A percentile compares a stretch with the other conserved stretches of the same genome.
These are phyloP conservation scores for Platycnemis pennipes DNA, from an alignment of 2,888 invertebrate species.

Conservation along the genomic window DNA sequence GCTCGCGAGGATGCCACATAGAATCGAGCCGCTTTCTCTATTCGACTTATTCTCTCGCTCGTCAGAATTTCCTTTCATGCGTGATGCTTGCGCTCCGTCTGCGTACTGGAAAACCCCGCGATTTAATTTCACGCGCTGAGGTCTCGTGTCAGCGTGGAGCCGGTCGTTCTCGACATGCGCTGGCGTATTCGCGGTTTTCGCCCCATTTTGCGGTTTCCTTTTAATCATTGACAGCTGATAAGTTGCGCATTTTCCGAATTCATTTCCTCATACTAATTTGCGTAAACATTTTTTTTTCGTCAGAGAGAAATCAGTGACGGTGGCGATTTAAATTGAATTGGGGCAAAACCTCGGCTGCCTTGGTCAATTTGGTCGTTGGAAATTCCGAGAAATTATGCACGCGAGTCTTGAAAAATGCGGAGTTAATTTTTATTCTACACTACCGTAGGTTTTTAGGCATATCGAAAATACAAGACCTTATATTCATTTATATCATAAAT, in stretches of 20 bases:
- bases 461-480: too few species aligned
- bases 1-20: too few species aligned
- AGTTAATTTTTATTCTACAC: too few species aligned
- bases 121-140: slow-evolving; percentile 29
- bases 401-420: too few species aligned
- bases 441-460: too few species aligned
- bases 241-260: slow-evolving; percentile 15
- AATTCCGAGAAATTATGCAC: too few species aligned
- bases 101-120: too few species aligned
- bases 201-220: background rate
- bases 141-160: background rate
- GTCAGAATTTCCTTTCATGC: too few species aligned
- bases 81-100: too few species aligned
- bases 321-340: background rate
- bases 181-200: background rate
- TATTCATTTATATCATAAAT: too few species aligned
- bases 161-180: background rate
- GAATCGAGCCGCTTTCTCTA: background rate
- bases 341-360: background rate
- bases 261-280: slow-evolving; percentile 2
- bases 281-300: background rate
- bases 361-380: background rate
- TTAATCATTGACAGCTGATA: background rate
- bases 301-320: background rate
- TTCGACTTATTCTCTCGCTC: too few species aligned